Percentiles rank a stretch among this genome's conserved stretches.
Conservation (phyloP, 1,140 invertebrate species). For the Telenomus remus region DNA sequence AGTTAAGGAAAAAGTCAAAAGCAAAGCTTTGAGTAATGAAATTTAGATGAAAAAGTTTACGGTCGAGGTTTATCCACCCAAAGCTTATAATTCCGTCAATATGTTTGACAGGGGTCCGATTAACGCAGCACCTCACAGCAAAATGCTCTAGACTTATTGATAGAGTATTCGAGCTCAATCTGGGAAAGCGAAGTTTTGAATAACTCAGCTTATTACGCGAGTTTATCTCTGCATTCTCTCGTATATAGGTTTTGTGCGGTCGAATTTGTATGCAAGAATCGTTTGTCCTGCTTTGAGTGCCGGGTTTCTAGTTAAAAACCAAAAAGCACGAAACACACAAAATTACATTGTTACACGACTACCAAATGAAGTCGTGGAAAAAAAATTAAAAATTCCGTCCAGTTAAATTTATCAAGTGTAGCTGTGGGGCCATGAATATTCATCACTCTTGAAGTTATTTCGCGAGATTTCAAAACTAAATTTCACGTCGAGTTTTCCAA, state of each 20-base stretch:
- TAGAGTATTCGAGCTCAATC: slow-evolving; percentile 68
- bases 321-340: slow-evolving; percentile 52
- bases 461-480: slow-evolving; percentile 45
- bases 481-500: slow-evolving; percentile 37
- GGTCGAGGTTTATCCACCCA: too few species aligned
- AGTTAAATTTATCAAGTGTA: slow-evolving; percentile 55
- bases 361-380: slow-evolving; percentile 51
- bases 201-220: slow-evolving; percentile 61
- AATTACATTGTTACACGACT: slow-evolving; percentile 56
- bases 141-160: too few species aligned
- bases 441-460: slow-evolving; percentile 47
- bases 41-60: too few species aligned
- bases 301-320: slow-evolving; percentile 51
- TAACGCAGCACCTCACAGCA: too few species aligned
- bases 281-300: slow-evolving; percentile 35
- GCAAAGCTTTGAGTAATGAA: too few species aligned
- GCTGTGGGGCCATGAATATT: slow-evolving; percentile 46
- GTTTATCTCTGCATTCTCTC: slow-evolving; percentile 51
- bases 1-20: too few species aligned
- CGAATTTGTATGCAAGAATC: slow-evolving; percentile 55
- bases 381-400: slow-evolving; percentile 57
- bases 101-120: too few species aligned
- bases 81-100: too few species aligned
- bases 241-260: slow-evolving; percentile 52
- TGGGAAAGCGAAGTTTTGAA: slow-evolving; percentile 50